These are phyloP conservation scores for Catostylus mosaicus DNA, from an alignment of 30 jellyfish, hydroid and myxozoan species.

Conservation along the genomic window DNA sequence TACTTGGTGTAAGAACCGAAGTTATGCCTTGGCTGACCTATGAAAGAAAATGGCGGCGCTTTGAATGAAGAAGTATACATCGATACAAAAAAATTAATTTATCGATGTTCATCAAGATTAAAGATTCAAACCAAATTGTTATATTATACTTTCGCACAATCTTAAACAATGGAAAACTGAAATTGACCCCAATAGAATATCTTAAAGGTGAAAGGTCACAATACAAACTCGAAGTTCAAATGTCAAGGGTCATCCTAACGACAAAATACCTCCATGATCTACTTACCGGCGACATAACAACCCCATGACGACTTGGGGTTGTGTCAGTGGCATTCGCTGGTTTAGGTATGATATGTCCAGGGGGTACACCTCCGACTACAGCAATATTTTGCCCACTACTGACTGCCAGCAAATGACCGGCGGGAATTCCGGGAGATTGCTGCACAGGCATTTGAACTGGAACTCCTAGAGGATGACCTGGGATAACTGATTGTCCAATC, in stretches of 20 bases:
- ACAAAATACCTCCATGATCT: neutral
- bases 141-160: too few species aligned
- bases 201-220: too few species aligned
- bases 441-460: slow-evolving; percentile 65
- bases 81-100: too few species aligned
- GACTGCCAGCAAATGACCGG: slow-evolving; percentile 48
- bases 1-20: slow-evolving; percentile 28
- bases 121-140: too few species aligned
- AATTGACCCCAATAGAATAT: too few species aligned
- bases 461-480: slow-evolving; percentile 48
- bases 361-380: slow-evolving; percentile 46
- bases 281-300: slow-evolving; percentile 50
- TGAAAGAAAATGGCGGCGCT: too few species aligned
- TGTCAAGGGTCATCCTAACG: neutral
- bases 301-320: slow-evolving; percentile 32
- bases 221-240: too few species aligned
- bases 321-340: slow-evolving; percentile 33
- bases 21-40: slow-evolving; percentile 44
- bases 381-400: slow-evolving; percentile 20
- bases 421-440: slow-evolving; percentile 48
- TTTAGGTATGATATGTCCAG: slow-evolving; percentile 30
- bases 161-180: too few species aligned
- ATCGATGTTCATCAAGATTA: too few species aligned
- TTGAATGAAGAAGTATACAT: too few species aligned
- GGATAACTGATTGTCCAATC: slow-evolving; percentile 53